phyloP scores from a whole-genome alignment of 2,797 vertebrate species.

The Syndactyla subalaris region DNA sequence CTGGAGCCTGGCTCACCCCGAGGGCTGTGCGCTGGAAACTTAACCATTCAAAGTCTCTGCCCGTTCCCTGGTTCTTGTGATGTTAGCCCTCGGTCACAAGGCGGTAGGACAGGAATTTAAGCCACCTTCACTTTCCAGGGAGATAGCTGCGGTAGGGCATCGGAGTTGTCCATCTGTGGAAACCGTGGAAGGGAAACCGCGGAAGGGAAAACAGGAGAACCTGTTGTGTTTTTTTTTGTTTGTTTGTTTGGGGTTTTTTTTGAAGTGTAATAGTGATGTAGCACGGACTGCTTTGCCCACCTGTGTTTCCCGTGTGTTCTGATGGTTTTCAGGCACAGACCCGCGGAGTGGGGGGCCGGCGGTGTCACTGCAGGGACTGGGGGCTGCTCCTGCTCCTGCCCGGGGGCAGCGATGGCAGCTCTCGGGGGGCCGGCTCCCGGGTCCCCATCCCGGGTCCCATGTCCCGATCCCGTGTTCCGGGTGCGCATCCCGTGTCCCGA shows the following conservation, averaged over 20 bases:
- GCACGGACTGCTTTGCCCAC: neutral
- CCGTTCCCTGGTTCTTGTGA: neutral
- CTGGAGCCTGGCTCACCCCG: neutral
- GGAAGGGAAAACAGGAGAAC: neutral
- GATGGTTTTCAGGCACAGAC: neutral
- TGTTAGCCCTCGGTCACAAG: neutral
- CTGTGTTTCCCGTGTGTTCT: neutral
- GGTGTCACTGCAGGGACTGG: too few relatives aligned
- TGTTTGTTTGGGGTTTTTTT: neutral
- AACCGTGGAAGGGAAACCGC: neutral
- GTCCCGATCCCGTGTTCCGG: too few relatives aligned
- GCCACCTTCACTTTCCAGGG: neutral
- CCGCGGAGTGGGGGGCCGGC: too few relatives aligned
- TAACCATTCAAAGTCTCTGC: neutral
- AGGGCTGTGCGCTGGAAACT: rapidly evolving
- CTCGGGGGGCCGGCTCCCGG: too few relatives aligned
- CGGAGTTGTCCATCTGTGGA: neutral
- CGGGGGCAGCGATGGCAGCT: too few relatives aligned
- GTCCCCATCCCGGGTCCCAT: too few relatives aligned
- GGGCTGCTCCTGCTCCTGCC: too few relatives aligned
- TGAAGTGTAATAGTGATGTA: neutral
- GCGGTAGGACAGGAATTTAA: neutral
- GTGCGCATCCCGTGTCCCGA: too few relatives aligned
- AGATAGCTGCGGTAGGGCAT: too few relatives aligned
- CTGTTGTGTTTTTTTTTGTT: neutral